Evolutionary conservation across 2,797 vertebrate species (phyloP).

Genomic region (Myiothlypis coronata): DNA sequence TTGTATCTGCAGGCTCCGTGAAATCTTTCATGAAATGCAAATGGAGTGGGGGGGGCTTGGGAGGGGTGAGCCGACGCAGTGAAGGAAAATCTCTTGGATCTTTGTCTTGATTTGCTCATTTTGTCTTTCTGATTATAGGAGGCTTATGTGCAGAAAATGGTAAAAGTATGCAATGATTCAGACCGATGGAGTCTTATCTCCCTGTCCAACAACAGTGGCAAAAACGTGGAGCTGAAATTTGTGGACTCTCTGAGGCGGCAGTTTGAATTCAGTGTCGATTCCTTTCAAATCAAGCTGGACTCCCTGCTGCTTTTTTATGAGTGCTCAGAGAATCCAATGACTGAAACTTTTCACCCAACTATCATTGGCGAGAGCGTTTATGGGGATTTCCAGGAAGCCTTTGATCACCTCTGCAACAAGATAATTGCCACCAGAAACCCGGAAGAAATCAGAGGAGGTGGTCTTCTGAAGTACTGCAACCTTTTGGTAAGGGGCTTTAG

Average conservation of each 20-base stretch:
- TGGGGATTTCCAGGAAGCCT: slow-evolving; percentile 90
- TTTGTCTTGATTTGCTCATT: slow-evolving; percentile 57
- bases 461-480: slow-evolving; percentile 98
- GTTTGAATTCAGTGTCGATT: slow-evolving; percentile 99
- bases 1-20: not conserved
- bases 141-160: slow-evolving; percentile 99
- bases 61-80: not conserved
- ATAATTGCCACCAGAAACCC: slow-evolving; percentile 96
- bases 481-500: slow-evolving; percentile 94
- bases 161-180: slow-evolving; percentile 98
- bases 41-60: not conserved
- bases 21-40: not conserved
- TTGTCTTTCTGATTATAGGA: slow-evolving; percentile 82
- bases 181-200: slow-evolving; percentile 99
- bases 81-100: not conserved
- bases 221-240: slow-evolving; percentile 99
- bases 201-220: slow-evolving; percentile 97
- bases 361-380: slow-evolving; percentile 96
- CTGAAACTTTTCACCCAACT: slow-evolving; percentile 95
- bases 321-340: slow-evolving; percentile 97
- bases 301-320: slow-evolving; percentile 97
- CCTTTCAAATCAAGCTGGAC: slow-evolving; percentile 98
- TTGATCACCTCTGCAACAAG: slow-evolving; percentile 95
- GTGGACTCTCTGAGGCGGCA: slow-evolving; percentile 96
- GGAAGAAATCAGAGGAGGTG: slow-evolving; percentile 95